Conservation (phyloP, 2,113 vertebrate species). For the Sapajus apella region DNA sequence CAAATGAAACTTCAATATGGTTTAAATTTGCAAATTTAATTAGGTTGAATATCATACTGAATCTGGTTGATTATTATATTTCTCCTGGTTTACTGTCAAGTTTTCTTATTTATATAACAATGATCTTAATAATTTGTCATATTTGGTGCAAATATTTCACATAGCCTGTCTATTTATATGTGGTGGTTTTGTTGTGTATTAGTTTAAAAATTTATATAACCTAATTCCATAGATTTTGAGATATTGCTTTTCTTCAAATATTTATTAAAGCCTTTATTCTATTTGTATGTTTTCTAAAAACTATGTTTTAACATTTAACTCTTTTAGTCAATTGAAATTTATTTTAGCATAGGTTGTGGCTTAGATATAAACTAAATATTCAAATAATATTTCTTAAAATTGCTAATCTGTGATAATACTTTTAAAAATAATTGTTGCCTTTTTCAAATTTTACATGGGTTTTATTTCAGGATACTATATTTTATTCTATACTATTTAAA, state of each 20-base stretch:
- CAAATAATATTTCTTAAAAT: constrained; percentile 12
- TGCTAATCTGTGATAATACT: neutral
- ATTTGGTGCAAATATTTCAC: neutral
- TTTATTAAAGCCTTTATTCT: constrained; percentile 37
- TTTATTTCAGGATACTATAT: neutral
- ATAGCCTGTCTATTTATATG: neutral
- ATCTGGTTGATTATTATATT: neutral
- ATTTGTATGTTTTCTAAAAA: constrained; percentile 26
- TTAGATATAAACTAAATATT: neutral
- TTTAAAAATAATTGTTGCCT: neutral
- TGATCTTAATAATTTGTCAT: neutral
- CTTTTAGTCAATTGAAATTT: constrained; percentile 36
- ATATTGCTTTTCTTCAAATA: neutral
- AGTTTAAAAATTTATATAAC: constrained; percentile 20
- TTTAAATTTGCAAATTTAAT: constrained; percentile 15
- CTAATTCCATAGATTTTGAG: neutral
- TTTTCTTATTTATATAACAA: constrained; percentile 15
- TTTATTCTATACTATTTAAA: neutral
- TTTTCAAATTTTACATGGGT: neutral
- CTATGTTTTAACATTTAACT: constrained; percentile 8
- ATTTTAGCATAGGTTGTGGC: neutral
- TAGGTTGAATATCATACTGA: neutral
- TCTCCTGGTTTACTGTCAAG: neutral
- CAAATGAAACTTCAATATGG: neutral
- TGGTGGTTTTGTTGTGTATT: neutral